phyloP scores from a whole-genome alignment of 1,140 invertebrate genomes.

The Lineus longissimus region DNA sequence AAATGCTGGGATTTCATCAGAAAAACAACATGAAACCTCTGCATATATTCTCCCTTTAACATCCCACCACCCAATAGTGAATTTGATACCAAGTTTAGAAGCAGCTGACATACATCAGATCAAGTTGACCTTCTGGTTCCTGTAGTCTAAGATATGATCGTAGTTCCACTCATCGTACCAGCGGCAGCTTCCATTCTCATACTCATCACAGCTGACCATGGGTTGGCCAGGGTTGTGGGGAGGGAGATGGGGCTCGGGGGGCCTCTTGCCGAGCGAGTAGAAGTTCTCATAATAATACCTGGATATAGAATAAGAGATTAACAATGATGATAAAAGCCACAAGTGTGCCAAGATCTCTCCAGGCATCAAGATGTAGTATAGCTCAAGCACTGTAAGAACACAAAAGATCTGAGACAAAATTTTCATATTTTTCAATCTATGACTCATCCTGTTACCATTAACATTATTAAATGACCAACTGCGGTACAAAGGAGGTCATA shows the following conservation, averaged over 20 bases:
- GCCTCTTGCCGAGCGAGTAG: conserved; percentile 45
- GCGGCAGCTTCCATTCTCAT: conserved; percentile 46
- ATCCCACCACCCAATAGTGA: too few species aligned
- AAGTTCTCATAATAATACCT: conserved; percentile 53
- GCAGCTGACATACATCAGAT: conserved; percentile 14
- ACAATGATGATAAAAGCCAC: too few species aligned
- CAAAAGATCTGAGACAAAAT: too few species aligned
- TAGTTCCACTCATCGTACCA: conserved; percentile 53
- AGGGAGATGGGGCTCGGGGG: conserved; percentile 37
- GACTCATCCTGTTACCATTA: too few species aligned
- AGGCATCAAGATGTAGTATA: background rate
- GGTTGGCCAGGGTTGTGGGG: conserved; percentile 26
- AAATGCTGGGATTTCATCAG: too few species aligned
- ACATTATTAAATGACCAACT: too few species aligned
- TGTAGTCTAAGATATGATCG: conserved; percentile 45
- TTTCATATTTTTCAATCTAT: too few species aligned
- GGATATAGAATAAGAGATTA: conserved; percentile 14
- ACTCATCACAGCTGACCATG: conserved; percentile 47
- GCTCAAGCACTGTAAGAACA: too few species aligned
- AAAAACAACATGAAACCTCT: too few species aligned
- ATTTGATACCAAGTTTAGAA: too few species aligned
- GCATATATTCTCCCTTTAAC: too few species aligned
- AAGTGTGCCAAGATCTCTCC: background rate
- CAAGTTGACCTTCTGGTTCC: conserved; percentile 30
- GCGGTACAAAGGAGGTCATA: too few species aligned